Percentiles rank a stretch among this genome's conserved stretches.
Conservation (phyloP, 30 jellyfish, hydroid and myxozoan genomes). For the Aurelia aurita complex sp. Pacific region DNA sequence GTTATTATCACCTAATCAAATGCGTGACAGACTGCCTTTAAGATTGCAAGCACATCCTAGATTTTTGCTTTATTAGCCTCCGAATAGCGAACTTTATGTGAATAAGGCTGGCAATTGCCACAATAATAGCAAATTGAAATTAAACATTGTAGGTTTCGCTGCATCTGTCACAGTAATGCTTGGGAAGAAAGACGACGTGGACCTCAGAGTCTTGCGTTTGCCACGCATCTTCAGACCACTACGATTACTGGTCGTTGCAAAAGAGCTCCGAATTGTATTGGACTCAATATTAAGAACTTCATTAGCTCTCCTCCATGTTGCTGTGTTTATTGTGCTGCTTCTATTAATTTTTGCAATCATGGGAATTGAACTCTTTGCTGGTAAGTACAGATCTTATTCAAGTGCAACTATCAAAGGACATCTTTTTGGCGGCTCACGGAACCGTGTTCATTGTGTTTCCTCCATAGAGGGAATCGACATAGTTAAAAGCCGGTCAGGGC, state of each 20-base stretch:
- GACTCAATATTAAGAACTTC: conserved; percentile 70
- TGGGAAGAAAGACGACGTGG: conserved; percentile 12
- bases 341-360: conserved; percentile 66
- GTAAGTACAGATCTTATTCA: conserved; percentile 32
- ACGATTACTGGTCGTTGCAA: conserved; percentile 68
- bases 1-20: no score
- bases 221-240: conserved; percentile 85
- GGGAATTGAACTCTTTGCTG: conserved; percentile 84
- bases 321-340: conserved; percentile 62
- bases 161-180: conserved; percentile 11
- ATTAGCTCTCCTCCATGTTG: conserved; percentile 67
- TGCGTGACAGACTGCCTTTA: no score
- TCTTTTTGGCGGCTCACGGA: no score
- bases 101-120: no score
- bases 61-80: no score
- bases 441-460: no score
- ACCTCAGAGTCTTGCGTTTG: conserved; percentile 56
- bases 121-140: no score
- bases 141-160: conserved; percentile 13
- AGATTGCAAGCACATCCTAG: no score
- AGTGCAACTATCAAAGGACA: no score
- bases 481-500: no score
- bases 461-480: no score
- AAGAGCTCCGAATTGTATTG: conserved; percentile 74
- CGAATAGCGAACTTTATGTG: no score